phyloP scores from a whole-genome alignment of 1,140 invertebrate species.

The Megathymus violae region DNA sequence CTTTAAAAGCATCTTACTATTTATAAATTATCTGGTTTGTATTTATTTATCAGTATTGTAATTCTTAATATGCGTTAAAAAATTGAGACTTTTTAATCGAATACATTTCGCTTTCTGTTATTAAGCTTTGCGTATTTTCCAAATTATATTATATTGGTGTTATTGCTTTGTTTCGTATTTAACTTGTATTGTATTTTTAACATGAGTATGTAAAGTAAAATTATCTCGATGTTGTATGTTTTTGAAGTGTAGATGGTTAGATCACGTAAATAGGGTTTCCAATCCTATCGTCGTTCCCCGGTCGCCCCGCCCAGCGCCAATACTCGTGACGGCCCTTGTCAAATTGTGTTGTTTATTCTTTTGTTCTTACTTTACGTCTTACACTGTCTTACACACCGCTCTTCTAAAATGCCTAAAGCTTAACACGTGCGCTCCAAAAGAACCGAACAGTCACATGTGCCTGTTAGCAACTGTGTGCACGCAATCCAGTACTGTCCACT shows the following conservation, averaged over 20 bases:
- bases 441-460: slow-evolving; percentile 65
- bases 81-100: background rate
- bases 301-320: slow-evolving; percentile 80
- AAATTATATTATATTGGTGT: slow-evolving; percentile 19
- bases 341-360: slow-evolving; percentile 56
- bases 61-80: slow-evolving; percentile 16
- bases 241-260: slow-evolving; percentile 71
- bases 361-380: slow-evolving; percentile 65
- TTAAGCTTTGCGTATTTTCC: slow-evolving; percentile 24
- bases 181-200: background rate
- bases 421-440: slow-evolving; percentile 65
- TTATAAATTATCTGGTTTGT: slow-evolving; percentile 19
- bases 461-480: slow-evolving; percentile 80
- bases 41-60: slow-evolving; percentile 21
- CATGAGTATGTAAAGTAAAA: slow-evolving; percentile 6
- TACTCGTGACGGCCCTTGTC: slow-evolving; percentile 59
- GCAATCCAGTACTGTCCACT: slow-evolving; percentile 76
- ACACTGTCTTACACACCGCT: slow-evolving; percentile 66
- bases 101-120: slow-evolving; percentile 20
- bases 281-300: slow-evolving; percentile 58
- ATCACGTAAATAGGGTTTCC: slow-evolving; percentile 68
- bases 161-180: slow-evolving; percentile 28
- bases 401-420: slow-evolving; percentile 56
- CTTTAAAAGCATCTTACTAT: slow-evolving; percentile 63
- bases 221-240: slow-evolving; percentile 52